Conservation (phyloP, 2,113 vertebrate genomes). For the Tangachromis dhanisi region DNA sequence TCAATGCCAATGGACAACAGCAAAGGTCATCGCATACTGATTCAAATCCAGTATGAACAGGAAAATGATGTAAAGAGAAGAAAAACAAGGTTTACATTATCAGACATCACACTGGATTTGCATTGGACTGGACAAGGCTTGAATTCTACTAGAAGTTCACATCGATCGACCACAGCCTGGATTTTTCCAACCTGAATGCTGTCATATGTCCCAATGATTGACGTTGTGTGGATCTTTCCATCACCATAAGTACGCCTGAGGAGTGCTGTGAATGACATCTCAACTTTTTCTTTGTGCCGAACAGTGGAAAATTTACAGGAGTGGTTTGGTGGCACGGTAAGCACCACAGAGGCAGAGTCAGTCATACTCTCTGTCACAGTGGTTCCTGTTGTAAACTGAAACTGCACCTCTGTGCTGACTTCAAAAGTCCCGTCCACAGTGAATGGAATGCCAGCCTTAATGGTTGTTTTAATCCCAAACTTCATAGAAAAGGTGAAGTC, state of each 20-base stretch:
- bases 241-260: background rate
- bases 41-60: no score
- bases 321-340: background rate
- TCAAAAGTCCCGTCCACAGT: rapidly evolving
- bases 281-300: background rate
- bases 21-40: rapidly evolving
- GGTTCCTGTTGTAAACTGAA: background rate
- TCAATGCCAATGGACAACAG: rapidly evolving
- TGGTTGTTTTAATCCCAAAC: rapidly evolving
- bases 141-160: background rate
- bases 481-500: rapidly evolving
- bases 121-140: background rate
- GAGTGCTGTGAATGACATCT: no score
- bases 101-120: no score
- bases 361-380: background rate
- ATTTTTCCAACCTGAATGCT: rapidly evolving
- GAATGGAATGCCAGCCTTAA: rapidly evolving
- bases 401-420: background rate
- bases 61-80: no score
- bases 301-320: background rate
- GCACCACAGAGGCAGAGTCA: rapidly evolving
- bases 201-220: background rate
- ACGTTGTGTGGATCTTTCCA: rapidly evolving
- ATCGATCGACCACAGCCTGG: background rate
- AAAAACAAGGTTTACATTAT: no score